Evolutionary conservation across 1,140 invertebrate genomes (phyloP).

Genomic region (Campodea augens): DNA sequence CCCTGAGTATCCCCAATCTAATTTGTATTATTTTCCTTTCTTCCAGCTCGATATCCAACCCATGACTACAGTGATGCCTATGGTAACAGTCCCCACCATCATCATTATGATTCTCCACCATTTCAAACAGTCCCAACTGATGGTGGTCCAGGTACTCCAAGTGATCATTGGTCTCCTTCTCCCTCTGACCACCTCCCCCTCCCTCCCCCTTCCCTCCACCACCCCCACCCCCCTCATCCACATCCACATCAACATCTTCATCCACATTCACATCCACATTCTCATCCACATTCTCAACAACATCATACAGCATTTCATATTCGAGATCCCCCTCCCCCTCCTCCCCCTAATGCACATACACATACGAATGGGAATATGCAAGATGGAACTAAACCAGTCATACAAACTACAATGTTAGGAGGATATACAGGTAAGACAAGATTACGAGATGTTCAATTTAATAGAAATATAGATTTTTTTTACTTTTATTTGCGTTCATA

Average conservation of each 20-base stretch:
- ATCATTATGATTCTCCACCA: slow-evolving; percentile 45
- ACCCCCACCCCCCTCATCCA: neutral
- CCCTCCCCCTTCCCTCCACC: slow-evolving; percentile 16
- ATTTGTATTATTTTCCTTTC: slow-evolving; percentile 15
- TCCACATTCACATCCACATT: slow-evolving; percentile 13
- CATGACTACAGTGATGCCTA: slow-evolving; percentile 40
- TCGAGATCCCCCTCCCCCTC: slow-evolving; percentile 27
- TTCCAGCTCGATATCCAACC: slow-evolving; percentile 31
- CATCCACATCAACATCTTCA: slow-evolving; percentile 14
- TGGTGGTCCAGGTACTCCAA: slow-evolving; percentile 21
- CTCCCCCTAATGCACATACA: slow-evolving; percentile 27
- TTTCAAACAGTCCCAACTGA: slow-evolving; percentile 66
- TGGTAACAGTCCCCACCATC: slow-evolving; percentile 27
- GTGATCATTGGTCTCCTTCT: slow-evolving; percentile 21
- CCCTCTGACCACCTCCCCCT: slow-evolving; percentile 14
- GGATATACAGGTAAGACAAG: slow-evolving; percentile 39
- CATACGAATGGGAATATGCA: no score
- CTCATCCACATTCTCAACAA: neutral
- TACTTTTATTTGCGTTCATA: neutral
- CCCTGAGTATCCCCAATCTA: no score
- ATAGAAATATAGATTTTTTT: neutral
- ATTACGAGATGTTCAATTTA: neutral
- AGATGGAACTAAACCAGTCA: slow-evolving; percentile 47
- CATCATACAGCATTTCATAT: slow-evolving; percentile 3
- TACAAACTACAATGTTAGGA: slow-evolving; percentile 47